Percentiles rank a stretch among this genome's conserved stretches.
Evolutionary conservation across 2,797 vertebrate genomes (phyloP).

Genomic region (Gorsachius magnificus): DNA sequence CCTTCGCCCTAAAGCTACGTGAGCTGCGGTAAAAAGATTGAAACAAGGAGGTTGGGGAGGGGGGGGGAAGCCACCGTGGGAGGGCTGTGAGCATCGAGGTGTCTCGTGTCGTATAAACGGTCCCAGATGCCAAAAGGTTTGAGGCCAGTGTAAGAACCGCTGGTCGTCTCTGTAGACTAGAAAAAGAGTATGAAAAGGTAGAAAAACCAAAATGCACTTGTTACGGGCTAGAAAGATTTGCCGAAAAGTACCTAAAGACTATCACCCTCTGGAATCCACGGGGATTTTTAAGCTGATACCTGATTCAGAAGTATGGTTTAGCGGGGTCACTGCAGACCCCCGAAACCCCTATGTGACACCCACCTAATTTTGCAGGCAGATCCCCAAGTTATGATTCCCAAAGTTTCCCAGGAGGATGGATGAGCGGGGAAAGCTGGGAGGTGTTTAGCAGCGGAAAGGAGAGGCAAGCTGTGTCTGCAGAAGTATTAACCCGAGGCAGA

Average conservation of each 20-base stretch:
- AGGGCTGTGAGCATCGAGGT: neutral
- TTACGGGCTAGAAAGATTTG: conserved; percentile 17
- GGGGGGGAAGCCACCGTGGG: neutral
- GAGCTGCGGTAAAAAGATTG: neutral
- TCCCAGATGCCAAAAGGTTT: neutral
- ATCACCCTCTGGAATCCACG: neutral
- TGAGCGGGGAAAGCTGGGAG: neutral
- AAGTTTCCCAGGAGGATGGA: neutral
- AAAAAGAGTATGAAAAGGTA: conserved; percentile 69
- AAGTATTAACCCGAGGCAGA: accelerated
- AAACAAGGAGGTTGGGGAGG: neutral
- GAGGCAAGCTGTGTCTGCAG: neutral
- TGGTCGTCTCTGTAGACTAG: neutral
- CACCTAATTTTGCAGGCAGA: neutral
- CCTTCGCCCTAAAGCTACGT: neutral
- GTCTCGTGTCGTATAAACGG: neutral
- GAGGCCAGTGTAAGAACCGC: neutral
- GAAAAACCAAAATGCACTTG: conserved; percentile 37
- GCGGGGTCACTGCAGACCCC: neutral
- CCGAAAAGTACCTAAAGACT: neutral
- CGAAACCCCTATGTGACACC: neutral
- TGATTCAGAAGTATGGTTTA: neutral
- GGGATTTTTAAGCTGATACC: neutral
- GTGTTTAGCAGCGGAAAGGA: neutral
- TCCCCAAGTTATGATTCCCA: neutral